Evolutionary conservation across 2,888 invertebrate species (phyloP), one percentile per base, ranked within the genome.

Genomic region (Heliconius erato): DNA sequence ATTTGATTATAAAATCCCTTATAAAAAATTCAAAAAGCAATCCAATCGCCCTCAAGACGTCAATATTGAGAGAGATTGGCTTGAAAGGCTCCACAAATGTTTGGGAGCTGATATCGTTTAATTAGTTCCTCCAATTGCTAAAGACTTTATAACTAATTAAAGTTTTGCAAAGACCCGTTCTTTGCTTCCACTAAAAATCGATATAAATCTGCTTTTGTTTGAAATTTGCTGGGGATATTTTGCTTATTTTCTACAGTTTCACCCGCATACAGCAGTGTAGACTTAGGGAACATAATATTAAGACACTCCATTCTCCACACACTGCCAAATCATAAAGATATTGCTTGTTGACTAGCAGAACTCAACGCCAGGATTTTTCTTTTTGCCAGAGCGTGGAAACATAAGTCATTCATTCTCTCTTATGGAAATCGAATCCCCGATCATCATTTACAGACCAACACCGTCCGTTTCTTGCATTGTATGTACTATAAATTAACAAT

Each of bases 21-120:
- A n/a, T 11, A 63, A 63, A 63, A 63, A 11, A 63, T 63, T 63
- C 12, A 67, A 78, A 77, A 65, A 26, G 12, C 40, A 78, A 40
- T 11, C 67, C 65, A 67, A 44, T 78, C 44, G 67, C 40, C 14
- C 65, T 78, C 44, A 26, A 67, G 69, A 71, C 81, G 69, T 81
- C 77, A 77, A 81, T 65, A 16, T 72, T 72, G 16, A 49, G 72
- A 32, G 26, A 54, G 77, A 49, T 32, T 74, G 49, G 80, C 71
- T 54, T 54, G 19, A 19, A 23, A 54, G 54, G 28, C 26, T 81
- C 63, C 74, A 16, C 74, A 54, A 80, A 80, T 76, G 49, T 81
- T 77, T 69, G 77, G 77, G 59, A 71, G 44, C 63, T 79, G 67
- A 82, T 79, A 83, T 81, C 82, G 77, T 83, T 84, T 82, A 81